Evolutionary conservation across 2,113 vertebrate species (phyloP).

Genomic region (Phycodurus eques): DNA sequence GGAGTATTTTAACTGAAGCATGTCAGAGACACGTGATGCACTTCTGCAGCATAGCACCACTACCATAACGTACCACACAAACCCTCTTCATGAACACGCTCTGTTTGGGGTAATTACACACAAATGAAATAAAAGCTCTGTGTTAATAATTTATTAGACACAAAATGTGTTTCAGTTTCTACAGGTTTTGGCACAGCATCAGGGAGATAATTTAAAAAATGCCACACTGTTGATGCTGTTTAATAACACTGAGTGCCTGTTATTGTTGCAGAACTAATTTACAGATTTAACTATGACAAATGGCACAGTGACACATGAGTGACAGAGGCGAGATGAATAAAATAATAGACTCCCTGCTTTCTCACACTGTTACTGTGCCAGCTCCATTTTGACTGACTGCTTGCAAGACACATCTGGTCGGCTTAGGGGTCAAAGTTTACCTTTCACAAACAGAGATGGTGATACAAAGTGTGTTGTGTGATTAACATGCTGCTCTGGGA

Average conservation of each 20-base stretch:
- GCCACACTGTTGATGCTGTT: background rate
- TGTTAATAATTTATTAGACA: background rate
- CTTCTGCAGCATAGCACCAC: background rate
- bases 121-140: background rate
- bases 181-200: background rate
- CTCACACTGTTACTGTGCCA: background rate
- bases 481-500: slow-evolving; percentile 5
- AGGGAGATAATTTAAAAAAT: background rate
- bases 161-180: background rate
- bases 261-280: slow-evolving; percentile 9
- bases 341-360: background rate
- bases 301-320: background rate
- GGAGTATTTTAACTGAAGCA: background rate
- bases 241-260: slow-evolving; percentile 2
- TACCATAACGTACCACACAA: background rate
- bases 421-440: slow-evolving; percentile 3
- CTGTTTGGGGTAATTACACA: background rate
- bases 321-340: background rate
- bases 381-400: slow-evolving; percentile 5
- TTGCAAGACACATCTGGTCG: background rate
- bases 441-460: background rate
- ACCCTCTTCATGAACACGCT: background rate
- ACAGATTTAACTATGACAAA: background rate
- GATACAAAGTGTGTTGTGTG: slow-evolving; percentile 1
- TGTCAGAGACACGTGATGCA: background rate